phyloP scores from a whole-genome alignment of 64 coral and sea anemone genomes.

The Montipora sp. region DNA sequence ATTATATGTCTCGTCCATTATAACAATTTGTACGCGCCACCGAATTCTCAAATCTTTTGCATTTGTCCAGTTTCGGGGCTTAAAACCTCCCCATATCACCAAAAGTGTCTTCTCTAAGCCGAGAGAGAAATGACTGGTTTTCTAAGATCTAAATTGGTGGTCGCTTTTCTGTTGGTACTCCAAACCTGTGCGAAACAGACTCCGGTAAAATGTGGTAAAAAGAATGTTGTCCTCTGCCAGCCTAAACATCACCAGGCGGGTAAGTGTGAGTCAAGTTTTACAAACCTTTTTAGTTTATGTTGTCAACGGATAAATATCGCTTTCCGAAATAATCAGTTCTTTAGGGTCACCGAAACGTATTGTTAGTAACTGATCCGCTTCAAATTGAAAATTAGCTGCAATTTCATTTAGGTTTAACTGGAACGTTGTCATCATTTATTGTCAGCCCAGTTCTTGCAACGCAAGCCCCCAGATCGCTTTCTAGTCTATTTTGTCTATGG shows the following conservation, averaged over 20 bases:
- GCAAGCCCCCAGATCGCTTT: not conserved
- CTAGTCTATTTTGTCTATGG: not conserved
- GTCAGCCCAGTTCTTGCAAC: not conserved
- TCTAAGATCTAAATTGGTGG: not conserved
- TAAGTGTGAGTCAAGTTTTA: not conserved
- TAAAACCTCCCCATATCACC: not conserved
- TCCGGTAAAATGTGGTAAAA: not conserved
- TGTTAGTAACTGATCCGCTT: too few relatives aligned
- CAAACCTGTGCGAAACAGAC: not conserved
- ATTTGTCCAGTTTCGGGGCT: not conserved
- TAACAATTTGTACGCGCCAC: not conserved
- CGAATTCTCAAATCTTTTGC: not conserved
- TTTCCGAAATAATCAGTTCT: too few relatives aligned
- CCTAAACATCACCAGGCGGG: constrained; percentile 24
- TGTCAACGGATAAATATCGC: too few relatives aligned
- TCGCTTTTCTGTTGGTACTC: not conserved
- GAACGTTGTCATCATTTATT: too few relatives aligned
- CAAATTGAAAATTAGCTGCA: too few relatives aligned
- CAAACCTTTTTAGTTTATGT: not conserved
- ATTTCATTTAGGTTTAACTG: too few relatives aligned
- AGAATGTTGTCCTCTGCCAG: constrained; percentile 5
- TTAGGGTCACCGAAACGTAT: too few relatives aligned
- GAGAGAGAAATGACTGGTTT: not conserved
- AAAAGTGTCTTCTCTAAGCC: not conserved
- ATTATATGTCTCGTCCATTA: not conserved